Evolutionary conservation across 2,113 vertebrate genomes (phyloP), one percentile per base, ranked within the genome.

Genomic region (Syrmaticus mikado): DNA sequence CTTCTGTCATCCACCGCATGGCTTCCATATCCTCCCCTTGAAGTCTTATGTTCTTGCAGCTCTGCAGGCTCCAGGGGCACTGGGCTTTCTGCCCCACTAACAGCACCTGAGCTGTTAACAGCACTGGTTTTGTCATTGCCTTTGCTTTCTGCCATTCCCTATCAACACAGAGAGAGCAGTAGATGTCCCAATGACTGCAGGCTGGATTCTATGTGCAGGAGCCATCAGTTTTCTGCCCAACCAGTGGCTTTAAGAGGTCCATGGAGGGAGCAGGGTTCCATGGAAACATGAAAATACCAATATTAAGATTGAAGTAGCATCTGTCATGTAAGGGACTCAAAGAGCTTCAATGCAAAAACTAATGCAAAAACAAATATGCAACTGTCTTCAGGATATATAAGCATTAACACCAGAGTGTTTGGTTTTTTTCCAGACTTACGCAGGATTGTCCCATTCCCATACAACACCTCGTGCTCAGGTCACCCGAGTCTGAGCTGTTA

Each of bases 141-240:
- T 64, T 66, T 50, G 48, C 50, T 53, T 83, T 74, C 46, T 81
- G 61, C 21, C 34, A 8, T 12, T 74, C 4, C 4, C 21, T 38
- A 22, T 17, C 34, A 43, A 13, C 1, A 12, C 2, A 9, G 41
- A 1, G 6, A 38, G 11, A 30, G 14, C 48, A 68, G 45, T 0
- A 18, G 73, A 32, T 73, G 75, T 11, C 36, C 65, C 2, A 17
- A 28, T 0, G 60, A 30, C 24, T 1, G 32, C 46, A 27, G 77
- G 25, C 16, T 1, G 1, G 46, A 45, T 22, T 41, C 27, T 4
- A 11, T 11, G 13, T 68, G 5, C 27, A 9, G 1, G 28, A 5
- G 14, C 45, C 25, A 5, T 3, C 10, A 34, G 10, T 50, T 45
- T 90, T 52, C 60, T 52, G n/a, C 28, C 70, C 36, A 52, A 15